These are phyloP conservation scores for Galleria mellonella DNA, from an alignment of 1,140 invertebrate species.

Conservation along the genomic window DNA sequence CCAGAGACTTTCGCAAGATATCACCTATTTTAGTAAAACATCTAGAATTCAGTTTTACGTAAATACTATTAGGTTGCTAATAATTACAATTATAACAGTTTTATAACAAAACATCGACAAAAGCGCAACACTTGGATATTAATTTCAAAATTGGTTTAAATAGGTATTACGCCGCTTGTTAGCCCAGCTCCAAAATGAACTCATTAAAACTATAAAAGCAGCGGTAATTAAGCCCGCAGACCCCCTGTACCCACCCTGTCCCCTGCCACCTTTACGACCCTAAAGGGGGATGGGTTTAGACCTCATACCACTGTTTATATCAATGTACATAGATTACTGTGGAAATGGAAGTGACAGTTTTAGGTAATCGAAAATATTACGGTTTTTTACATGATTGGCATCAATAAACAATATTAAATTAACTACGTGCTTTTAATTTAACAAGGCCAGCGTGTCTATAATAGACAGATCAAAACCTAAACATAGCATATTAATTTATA, in stretches of 20 bases:
- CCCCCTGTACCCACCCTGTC: conserved; percentile 15
- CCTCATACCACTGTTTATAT: not conserved
- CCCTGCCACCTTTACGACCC: conserved; percentile 18
- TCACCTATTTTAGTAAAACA: too few species aligned
- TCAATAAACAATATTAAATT: not conserved
- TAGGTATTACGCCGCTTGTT: conserved; percentile 70
- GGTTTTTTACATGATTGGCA: not conserved
- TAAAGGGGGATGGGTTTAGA: conserved; percentile 14
- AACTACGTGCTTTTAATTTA: too few species aligned
- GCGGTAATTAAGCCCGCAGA: conserved; percentile 65
- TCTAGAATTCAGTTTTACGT: too few species aligned
- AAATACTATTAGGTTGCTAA: too few species aligned
- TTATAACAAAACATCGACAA: conserved; percentile 23
- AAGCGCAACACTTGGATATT: conserved; percentile 43
- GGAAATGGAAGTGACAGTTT: conserved; percentile 6
- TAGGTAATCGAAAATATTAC: not conserved
- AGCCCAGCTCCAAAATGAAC: conserved; percentile 69
- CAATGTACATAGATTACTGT: too few species aligned
- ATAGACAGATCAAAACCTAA: too few species aligned
- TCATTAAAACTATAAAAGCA: conserved; percentile 74
- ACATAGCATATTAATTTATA: not conserved
- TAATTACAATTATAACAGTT: not conserved
- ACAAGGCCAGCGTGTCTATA: too few species aligned
- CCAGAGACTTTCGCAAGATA: too few species aligned
- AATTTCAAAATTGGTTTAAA: conserved; percentile 73